A percentile compares a stretch with the other conserved stretches of the same genome.
phyloP scores from a whole-genome alignment of 2,113 vertebrate genomes.

The Morphnarchus princeps region DNA sequence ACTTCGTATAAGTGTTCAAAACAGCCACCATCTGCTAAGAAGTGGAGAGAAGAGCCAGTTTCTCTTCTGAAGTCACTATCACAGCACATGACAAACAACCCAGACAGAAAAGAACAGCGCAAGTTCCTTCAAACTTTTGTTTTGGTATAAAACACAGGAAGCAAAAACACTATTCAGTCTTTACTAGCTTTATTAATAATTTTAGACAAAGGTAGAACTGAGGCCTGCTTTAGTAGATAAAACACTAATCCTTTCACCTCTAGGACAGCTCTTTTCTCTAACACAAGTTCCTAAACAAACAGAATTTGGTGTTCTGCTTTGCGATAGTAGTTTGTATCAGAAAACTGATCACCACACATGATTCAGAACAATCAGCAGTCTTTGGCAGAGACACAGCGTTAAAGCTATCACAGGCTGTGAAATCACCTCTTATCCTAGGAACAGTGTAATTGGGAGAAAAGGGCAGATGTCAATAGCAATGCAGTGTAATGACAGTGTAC shows the following conservation, averaged over 20 bases:
- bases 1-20: neutral
- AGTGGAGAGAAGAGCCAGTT: neutral
- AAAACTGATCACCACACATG: neutral
- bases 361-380: slow-evolving; percentile 2
- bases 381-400: neutral
- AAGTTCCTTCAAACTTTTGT: neutral
- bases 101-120: neutral
- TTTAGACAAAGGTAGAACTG: neutral
- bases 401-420: slow-evolving; percentile 10
- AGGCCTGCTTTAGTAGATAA: slow-evolving; percentile 32
- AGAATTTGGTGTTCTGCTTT: neutral
- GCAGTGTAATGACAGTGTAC: neutral
- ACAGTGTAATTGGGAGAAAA: neutral
- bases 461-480: neutral
- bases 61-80: neutral
- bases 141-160: neutral
- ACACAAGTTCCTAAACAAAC: slow-evolving; percentile 42
- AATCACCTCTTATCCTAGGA: slow-evolving; percentile 2
- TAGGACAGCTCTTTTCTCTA: slow-evolving; percentile 23
- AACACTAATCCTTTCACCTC: slow-evolving; percentile 46
- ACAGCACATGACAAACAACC: neutral
- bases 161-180: neutral
- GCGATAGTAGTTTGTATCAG: neutral
- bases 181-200: neutral
- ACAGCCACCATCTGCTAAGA: neutral